phyloP scores from a whole-genome alignment of 2,797 vertebrate species.

The Myripristis jacobus region DNA sequence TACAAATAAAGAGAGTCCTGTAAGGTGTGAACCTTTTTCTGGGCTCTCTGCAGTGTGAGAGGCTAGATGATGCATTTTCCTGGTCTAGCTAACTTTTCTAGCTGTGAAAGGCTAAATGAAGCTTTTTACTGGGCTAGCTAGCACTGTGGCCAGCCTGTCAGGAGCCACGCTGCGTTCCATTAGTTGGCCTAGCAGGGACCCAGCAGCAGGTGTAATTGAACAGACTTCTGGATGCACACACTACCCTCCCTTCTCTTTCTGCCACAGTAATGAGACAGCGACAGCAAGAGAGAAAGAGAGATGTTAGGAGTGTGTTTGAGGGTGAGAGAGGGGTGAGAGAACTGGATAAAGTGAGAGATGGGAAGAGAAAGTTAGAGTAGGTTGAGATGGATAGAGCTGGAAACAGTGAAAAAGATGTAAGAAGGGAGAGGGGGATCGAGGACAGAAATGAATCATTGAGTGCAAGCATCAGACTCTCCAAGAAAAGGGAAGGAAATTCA shows the following conservation, averaged over 20 bases:
- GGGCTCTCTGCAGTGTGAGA: slow-evolving; percentile 25
- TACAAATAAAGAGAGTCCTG: slow-evolving; percentile 2
- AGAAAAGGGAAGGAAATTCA: slow-evolving; percentile 70
- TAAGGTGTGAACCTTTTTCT: not conserved
- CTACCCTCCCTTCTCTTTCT: slow-evolving; percentile 64
- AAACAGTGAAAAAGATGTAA: slow-evolving; percentile 53
- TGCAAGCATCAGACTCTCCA: slow-evolving; percentile 58
- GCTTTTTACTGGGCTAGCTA: slow-evolving; percentile 81
- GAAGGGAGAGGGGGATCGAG: slow-evolving; percentile 35
- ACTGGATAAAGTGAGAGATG: slow-evolving; percentile 69
- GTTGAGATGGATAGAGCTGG: slow-evolving; percentile 63
- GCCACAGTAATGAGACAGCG: slow-evolving; percentile 80
- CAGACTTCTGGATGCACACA: slow-evolving; percentile 82
- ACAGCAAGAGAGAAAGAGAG: slow-evolving; percentile 62
- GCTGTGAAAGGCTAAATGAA: slow-evolving; percentile 82
- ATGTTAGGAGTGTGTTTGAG: slow-evolving; percentile 72
- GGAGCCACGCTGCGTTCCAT: slow-evolving; percentile 87
- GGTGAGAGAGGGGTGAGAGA: slow-evolving; percentile 59
- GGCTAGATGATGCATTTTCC: slow-evolving; percentile 61
- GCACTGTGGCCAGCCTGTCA: slow-evolving; percentile 81
- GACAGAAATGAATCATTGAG: slow-evolving; percentile 72
- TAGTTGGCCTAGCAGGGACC: slow-evolving; percentile 85
- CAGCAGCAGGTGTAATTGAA: slow-evolving; percentile 88
- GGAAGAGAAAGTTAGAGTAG: slow-evolving; percentile 59
- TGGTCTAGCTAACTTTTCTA: slow-evolving; percentile 69